Percentiles rank a stretch among this genome's conserved stretches.
Evolutionary conservation across 92 coral and sea anemone genomes (phyloP).

Genomic region (Actinernus sp.): DNA sequence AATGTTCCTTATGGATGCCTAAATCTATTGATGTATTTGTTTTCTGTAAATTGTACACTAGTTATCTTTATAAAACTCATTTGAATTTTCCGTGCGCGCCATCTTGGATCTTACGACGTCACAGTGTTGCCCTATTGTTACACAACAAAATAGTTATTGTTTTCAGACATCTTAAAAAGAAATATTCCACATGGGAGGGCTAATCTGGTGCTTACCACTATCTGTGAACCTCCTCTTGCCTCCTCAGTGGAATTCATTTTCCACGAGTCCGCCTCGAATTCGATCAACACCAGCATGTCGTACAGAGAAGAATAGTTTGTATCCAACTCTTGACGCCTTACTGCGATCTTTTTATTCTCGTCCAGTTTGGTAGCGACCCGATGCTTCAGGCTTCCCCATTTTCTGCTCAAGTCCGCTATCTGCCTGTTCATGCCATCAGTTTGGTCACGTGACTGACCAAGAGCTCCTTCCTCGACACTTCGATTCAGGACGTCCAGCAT

Average conservation of each 20-base stretch:
- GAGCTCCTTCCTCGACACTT: slow-evolving; percentile 63
- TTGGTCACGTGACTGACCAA: slow-evolving; percentile 28
- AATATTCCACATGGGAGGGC: background rate
- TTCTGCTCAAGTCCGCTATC: slow-evolving; percentile 19
- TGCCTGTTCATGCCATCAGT: slow-evolving; percentile 38
- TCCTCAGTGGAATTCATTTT: background rate
- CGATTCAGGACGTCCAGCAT: slow-evolving; percentile 75
- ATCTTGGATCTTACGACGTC: no score
- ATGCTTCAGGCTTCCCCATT: slow-evolving; percentile 19
- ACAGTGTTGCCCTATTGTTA: no score
- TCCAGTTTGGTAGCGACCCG: slow-evolving; percentile 32
- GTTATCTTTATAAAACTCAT: no score
- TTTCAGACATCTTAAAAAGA: background rate
- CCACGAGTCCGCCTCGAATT: slow-evolving; percentile 20
- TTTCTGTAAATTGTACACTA: no score
- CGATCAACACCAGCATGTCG: slow-evolving; percentile 13
- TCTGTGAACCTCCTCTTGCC: slow-evolving; percentile 5
- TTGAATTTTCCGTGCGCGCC: no score
- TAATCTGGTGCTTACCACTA: slow-evolving; percentile 3
- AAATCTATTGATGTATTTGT: no score
- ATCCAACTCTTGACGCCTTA: slow-evolving; percentile 49
- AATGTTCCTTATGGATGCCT: no score
- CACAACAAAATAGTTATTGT: no score
- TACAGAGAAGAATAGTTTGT: slow-evolving; percentile 24
- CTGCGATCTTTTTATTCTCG: slow-evolving; percentile 36